These are phyloP conservation scores for Siniperca scherzeri DNA, from an alignment of 2,797 vertebrate species.

Conservation along the genomic window DNA sequence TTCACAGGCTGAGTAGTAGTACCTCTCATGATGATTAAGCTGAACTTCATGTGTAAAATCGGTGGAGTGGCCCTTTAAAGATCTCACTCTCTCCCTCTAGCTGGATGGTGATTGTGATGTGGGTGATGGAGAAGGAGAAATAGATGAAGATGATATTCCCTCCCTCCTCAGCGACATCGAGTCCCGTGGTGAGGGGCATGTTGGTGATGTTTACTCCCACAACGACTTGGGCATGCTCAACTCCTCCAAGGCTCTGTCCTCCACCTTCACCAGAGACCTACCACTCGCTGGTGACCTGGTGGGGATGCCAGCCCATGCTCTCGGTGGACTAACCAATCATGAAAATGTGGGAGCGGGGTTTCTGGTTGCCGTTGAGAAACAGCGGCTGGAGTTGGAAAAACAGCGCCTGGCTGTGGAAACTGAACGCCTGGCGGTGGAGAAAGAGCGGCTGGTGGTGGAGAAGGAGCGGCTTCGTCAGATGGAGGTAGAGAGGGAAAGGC, in stretches of 20 bases:
- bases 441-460: conserved; percentile 91
- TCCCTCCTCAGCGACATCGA: conserved; percentile 92
- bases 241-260: conserved; percentile 86
- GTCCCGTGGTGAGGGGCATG: conserved; percentile 85
- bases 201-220: conserved; percentile 88
- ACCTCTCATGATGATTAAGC: background rate
- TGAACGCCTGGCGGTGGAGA: conserved; percentile 92
- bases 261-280: conserved; percentile 82
- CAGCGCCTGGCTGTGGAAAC: conserved; percentile 92
- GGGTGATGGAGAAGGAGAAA: conserved; percentile 75
- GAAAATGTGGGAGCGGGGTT: conserved; percentile 79
- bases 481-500: conserved; percentile 90
- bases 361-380: conserved; percentile 91
- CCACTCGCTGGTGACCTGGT: conserved; percentile 82
- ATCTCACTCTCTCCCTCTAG: conserved; percentile 54
- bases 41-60: background rate
- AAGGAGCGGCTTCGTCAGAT: conserved; percentile 89
- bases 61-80: background rate
- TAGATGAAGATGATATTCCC: conserved; percentile 93
- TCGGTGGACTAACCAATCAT: conserved; percentile 33
- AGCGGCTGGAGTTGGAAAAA: conserved; percentile 93
- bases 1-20: background rate
- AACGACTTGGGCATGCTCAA: conserved; percentile 89
- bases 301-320: conserved; percentile 65
- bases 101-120: conserved; percentile 73